Base-by-base conservation (phyloP, 2,888 invertebrate genomes). In the Cheilosia pagana region DNA sequence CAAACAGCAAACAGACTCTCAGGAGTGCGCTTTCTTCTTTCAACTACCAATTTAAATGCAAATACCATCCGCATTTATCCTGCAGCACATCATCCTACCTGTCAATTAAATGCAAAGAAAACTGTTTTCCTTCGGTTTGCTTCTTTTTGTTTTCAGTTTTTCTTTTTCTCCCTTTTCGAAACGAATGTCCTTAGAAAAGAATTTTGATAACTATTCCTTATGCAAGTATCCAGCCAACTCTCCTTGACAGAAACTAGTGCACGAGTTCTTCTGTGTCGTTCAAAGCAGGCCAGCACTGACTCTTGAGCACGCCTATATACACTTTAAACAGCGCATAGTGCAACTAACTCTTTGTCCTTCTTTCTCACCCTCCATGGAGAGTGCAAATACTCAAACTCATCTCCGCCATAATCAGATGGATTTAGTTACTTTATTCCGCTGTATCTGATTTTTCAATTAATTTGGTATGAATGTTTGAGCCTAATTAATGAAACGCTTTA, bases 71-170 rank as follows among this genome's bases (percentile, higher is more conserved):
- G 71, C 60, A 67, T 65, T 75, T 67, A 71, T 70, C 75, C 81
- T 79, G 53, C 71, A 79, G 74, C 74, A 75, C 63, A 25, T 43
- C 71, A 52, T 68, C 67, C 72, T 68, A 68, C 63, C 85, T 85
- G 81, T 81, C 85, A 85, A 81, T 85, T 85, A 81, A 76, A 71
- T 62, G 50, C 67, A 85, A 79, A 85, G 63, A 62, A 79, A 81
- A 59, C 59, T 31, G 19, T 52, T 62, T 14, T 21, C 16, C 28
- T 23, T 39, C 50, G 48, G 7, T 45, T 63, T 21, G 10, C 1
- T 16, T 16, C 12, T 31, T 35, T n/a, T 35, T 14, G 25, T 59
- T 50, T 60, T 60, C 8, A 1, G n/a, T n/a, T 0, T 50, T 6
- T 63, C 14, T 45, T 25, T 53, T 2, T 28, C n/a, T 28, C 50